Percentiles rank a stretch among this genome's conserved stretches.
These are phyloP conservation scores for Anticlea derivata DNA, from an alignment of 2,888 invertebrate genomes.

Conservation along the genomic window DNA sequence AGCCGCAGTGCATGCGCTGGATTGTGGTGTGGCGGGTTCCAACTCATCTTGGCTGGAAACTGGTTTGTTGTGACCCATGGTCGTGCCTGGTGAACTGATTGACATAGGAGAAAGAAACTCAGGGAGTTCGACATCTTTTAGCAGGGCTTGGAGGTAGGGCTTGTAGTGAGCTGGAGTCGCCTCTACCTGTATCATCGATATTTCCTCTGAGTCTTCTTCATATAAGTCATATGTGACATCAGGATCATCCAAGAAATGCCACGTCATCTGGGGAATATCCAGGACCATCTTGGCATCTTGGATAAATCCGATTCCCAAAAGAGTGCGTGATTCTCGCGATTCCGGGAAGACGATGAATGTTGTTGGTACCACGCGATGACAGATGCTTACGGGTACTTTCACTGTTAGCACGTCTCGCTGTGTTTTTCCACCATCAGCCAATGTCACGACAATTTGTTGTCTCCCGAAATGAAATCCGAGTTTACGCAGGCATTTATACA, in stretches of 20 bases:
- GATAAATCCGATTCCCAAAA: conserved; percentile 29
- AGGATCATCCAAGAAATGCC: conserved; percentile 24
- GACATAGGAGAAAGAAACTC: conserved; percentile 2
- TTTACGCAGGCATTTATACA: conserved; percentile 19
- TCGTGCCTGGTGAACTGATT: neutral
- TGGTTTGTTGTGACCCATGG: neutral
- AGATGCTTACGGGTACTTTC: conserved; percentile 18
- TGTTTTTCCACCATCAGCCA: conserved; percentile 15
- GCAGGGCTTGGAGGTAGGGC: neutral
- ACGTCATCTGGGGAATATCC: conserved; percentile 25
- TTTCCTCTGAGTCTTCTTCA: conserved; percentile 16
- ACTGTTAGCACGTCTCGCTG: conserved; percentile 21
- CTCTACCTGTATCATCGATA: neutral
- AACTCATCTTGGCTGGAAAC: neutral
- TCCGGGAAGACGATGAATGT: conserved; percentile 29
- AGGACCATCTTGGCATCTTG: conserved; percentile 28
- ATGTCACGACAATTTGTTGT: neutral
- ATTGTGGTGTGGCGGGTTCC: neutral
- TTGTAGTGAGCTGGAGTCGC: neutral
- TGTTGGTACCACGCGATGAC: conserved; percentile 20
- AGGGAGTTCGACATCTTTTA: neutral
- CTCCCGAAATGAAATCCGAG: conserved; percentile 1
- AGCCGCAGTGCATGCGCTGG: neutral
- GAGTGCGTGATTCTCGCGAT: conserved; percentile 19
- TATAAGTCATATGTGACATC: conserved; percentile 19